phyloP scores from a whole-genome alignment of 2,113 vertebrate species.

The Daubentonia madagascariensis region DNA sequence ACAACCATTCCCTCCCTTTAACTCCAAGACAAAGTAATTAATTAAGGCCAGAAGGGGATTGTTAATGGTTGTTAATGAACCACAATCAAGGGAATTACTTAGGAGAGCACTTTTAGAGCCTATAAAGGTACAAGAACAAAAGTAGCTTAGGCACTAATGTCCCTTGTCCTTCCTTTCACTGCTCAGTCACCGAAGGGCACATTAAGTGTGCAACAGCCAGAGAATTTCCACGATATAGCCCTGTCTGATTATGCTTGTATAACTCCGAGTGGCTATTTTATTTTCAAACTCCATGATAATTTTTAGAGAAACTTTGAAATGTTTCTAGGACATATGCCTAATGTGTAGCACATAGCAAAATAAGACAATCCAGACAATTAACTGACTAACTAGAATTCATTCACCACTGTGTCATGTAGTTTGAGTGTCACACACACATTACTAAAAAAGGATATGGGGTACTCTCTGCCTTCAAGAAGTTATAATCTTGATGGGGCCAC shows the following conservation, averaged over 20 bases:
- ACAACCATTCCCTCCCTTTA: conserved; percentile 67
- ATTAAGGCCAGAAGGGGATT: conserved; percentile 80
- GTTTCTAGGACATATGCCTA: background rate
- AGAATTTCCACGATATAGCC: background rate
- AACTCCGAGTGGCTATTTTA: background rate
- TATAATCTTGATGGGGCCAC: background rate
- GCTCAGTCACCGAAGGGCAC: background rate
- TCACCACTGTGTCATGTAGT: background rate
- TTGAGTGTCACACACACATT: background rate
- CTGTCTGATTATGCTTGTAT: background rate
- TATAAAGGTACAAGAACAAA: conserved; percentile 26
- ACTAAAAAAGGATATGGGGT: background rate
- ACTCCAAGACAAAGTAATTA: conserved; percentile 82
- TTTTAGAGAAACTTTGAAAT: background rate
- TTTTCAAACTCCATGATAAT: background rate
- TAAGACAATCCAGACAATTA: background rate
- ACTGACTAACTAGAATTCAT: background rate
- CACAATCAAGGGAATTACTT: conserved; percentile 76
- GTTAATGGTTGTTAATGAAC: conserved; percentile 81
- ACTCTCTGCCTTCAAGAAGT: background rate
- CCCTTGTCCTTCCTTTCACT: background rate
- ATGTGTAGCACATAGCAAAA: background rate
- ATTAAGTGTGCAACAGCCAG: background rate
- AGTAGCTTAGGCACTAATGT: background rate
- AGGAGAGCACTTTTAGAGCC: conserved; percentile 48